A percentile compares a stretch with the other conserved stretches of the same genome.
These are phyloP conservation scores for Actinernus sp. DNA, from an alignment of 92 coral and sea anemone species.

Conservation along the genomic window DNA sequence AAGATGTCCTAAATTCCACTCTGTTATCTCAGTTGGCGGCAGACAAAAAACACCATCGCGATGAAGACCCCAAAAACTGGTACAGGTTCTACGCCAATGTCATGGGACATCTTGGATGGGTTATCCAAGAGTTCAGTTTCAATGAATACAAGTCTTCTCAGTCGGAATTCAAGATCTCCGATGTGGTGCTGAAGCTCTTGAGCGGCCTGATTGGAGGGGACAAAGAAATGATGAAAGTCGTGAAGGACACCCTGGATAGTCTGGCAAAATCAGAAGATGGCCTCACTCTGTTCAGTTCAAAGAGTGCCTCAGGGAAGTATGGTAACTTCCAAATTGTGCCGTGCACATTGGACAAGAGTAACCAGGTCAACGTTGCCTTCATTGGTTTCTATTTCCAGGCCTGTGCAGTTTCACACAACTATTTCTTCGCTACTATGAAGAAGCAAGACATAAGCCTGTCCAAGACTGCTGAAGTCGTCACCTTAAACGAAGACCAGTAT, in stretches of 20 bases:
- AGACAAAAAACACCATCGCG: conserved; percentile 34
- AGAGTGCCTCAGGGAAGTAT: not conserved
- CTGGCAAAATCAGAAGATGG: no score
- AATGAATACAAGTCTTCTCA: no score
- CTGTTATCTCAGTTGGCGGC: conserved; percentile 65
- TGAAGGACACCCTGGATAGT: no score
- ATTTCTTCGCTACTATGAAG: conserved; percentile 21
- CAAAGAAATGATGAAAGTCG: conserved; percentile 3
- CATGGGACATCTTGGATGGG: conserved; percentile 40
- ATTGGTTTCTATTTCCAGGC: conserved; percentile 30
- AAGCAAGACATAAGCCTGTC: conserved; percentile 5
- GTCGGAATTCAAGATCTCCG: no score
- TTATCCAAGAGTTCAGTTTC: conserved; percentile 11
- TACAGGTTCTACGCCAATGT: conserved; percentile 37
- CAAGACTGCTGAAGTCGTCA: conserved; percentile 17
- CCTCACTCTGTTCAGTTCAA: conserved; percentile 14
- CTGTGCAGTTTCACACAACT: not conserved
- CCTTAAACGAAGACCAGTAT: conserved; percentile 27
- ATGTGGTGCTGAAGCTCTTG: no score
- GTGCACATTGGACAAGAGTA: conserved; percentile 34
- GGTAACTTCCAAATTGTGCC: conserved; percentile 47
- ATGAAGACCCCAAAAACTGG: conserved; percentile 24
- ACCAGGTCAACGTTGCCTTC: conserved; percentile 20
- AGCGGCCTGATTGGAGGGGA: conserved; percentile 18
- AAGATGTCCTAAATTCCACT: conserved; percentile 50